Percentiles rank a stretch among this genome's conserved stretches.
Evolutionary conservation across 2,888 invertebrate genomes (phyloP).

Genomic region (Cremastinae sp.): DNA sequence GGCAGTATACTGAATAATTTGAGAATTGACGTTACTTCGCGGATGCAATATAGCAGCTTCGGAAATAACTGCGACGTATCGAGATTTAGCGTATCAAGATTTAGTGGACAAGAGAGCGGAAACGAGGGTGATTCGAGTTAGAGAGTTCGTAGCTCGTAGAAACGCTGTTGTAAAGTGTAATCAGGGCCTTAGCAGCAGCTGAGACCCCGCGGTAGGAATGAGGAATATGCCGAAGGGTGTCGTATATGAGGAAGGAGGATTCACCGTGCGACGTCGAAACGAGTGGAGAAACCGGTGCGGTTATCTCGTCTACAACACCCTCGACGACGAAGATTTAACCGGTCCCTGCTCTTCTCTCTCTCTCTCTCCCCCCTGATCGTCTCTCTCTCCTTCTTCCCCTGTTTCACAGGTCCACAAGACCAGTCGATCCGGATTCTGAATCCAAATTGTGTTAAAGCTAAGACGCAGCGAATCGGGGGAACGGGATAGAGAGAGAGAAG

Average conservation of each 20-base stretch:
- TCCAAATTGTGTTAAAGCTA: conserved; percentile 40
- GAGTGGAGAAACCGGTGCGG: conserved; percentile 48
- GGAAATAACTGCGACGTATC: too few species aligned
- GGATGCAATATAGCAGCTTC: too few species aligned
- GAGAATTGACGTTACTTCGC: too few species aligned
- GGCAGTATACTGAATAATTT: too few species aligned
- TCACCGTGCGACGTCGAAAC: conserved; percentile 35
- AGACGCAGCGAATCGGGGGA: not conserved
- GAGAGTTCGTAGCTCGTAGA: conserved; percentile 40
- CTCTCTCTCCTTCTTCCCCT: not conserved
- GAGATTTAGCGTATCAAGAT: too few species aligned
- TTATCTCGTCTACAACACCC: conserved; percentile 61
- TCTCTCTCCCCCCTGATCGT: conserved; percentile 3
- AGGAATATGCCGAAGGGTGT: conserved; percentile 55
- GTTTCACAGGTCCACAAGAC: conserved; percentile 22
- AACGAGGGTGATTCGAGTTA: conserved; percentile 22
- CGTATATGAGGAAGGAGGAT: conserved; percentile 38
- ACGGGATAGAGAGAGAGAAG: not conserved
- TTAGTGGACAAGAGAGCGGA: not conserved
- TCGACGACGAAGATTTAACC: conserved; percentile 52
- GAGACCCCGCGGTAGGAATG: conserved; percentile 52
- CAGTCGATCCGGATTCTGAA: conserved; percentile 19
- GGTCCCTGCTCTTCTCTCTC: not conserved
- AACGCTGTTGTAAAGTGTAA: conserved; percentile 54
- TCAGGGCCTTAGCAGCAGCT: conserved; percentile 62